Evolutionary conservation across 1,140 invertebrate species (phyloP).

Genomic region (Frieseomelitta varia): DNA sequence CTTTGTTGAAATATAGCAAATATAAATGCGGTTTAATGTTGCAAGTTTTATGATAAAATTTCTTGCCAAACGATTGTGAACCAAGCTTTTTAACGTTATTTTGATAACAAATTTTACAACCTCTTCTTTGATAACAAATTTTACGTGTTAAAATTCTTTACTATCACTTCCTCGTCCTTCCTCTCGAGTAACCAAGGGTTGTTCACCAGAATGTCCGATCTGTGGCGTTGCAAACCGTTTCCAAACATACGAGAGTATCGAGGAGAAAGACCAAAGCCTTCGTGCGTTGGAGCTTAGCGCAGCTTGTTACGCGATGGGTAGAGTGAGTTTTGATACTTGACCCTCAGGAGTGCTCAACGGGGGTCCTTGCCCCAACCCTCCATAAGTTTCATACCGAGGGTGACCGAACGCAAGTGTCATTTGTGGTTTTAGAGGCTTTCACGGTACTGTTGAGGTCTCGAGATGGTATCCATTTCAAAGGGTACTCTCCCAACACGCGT

Average conservation of each 20-base stretch:
- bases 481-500: not conserved
- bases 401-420: conserved; percentile 17
- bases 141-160: not conserved
- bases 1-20: too few species aligned
- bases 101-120: too few species aligned
- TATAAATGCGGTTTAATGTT: too few species aligned
- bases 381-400: conserved; percentile 5
- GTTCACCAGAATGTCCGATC: not conserved
- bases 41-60: too few species aligned
- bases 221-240: not conserved
- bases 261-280: not conserved
- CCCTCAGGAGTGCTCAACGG: conserved; percentile 6
- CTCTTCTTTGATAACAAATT: too few species aligned
- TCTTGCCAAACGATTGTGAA: too few species aligned
- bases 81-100: too few species aligned
- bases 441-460: not conserved
- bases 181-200: not conserved
- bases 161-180: not conserved
- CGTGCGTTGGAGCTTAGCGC: not conserved
- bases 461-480: not conserved
- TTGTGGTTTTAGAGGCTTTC: conserved; percentile 15
- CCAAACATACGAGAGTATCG: not conserved
- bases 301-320: not conserved
- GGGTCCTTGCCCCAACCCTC: not conserved
- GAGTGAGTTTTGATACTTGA: conserved; percentile 12